A percentile compares a stretch with the other conserved stretches of the same genome.
These are phyloP conservation scores for Microctenopoma steveboyesi DNA, from an alignment of 2,797 vertebrate species.

Conservation along the genomic window DNA sequence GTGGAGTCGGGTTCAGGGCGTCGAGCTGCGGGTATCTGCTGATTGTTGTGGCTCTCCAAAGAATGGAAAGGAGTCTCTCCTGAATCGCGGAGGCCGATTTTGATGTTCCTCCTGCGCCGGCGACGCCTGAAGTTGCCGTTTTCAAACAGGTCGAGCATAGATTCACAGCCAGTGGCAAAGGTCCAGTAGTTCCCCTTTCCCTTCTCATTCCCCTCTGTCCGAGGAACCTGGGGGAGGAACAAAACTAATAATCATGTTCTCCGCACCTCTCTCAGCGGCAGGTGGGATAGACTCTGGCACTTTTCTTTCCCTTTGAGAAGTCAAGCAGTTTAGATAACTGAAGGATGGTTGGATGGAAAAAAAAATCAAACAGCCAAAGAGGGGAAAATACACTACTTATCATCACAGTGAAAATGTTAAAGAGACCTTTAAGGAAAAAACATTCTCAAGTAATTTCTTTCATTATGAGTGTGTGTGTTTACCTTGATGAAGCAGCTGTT, in stretches of 20 bases:
- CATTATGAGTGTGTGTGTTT: not conserved
- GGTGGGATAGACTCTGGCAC: no score
- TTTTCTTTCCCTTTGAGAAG: no score
- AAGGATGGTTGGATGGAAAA: not conserved
- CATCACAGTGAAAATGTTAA: not conserved
- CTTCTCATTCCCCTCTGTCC: constrained; percentile 94
- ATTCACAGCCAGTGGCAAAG: constrained; percentile 94
- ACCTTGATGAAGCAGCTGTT: constrained; percentile 99
- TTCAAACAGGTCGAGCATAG: constrained; percentile 98
- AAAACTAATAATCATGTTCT: not conserved
- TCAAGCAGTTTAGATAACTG: no score
- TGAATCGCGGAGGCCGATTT: constrained; percentile 86
- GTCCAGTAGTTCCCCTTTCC: constrained; percentile 99
- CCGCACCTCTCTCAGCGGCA: no score
- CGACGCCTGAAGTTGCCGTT: constrained; percentile 95
- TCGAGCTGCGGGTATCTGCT: constrained; percentile 50
- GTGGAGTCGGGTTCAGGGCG: constrained; percentile 76
- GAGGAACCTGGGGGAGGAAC: constrained; percentile 87
- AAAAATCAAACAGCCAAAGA: not conserved
- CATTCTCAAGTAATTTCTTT: not conserved
- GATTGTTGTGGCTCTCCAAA: constrained; percentile 72
- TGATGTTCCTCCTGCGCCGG: constrained; percentile 88
- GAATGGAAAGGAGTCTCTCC: constrained; percentile 76
- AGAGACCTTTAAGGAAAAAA: no score
- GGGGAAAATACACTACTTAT: not conserved